Conservation (phyloP, 2,797 vertebrate genomes). For the Rhinophrynus dorsalis region DNA sequence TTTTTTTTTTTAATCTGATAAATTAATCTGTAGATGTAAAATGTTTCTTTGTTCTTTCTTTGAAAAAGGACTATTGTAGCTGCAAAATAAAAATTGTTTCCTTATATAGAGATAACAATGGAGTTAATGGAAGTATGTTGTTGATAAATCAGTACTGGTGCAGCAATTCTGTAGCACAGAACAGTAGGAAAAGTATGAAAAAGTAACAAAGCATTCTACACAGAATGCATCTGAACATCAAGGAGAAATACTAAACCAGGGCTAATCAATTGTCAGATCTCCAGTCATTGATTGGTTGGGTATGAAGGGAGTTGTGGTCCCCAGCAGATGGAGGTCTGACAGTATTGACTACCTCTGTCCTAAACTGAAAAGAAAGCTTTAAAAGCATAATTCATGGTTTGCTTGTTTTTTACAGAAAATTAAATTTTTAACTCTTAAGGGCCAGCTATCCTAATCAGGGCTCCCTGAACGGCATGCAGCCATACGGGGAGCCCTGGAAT, state of each 20-base stretch:
- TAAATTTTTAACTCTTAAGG: too few relatives aligned
- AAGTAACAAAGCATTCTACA: not conserved
- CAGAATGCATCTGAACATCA: conserved; percentile 1
- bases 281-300: too few relatives aligned
- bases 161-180: conserved; percentile 4
- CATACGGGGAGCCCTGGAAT: too few relatives aligned
- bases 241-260: not conserved
- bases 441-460: too few relatives aligned
- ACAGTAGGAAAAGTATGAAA: conserved; percentile 18
- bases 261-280: too few relatives aligned
- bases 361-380: not conserved
- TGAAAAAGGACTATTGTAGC: conserved; percentile 17
- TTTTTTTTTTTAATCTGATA: too few relatives aligned
- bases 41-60: conserved; percentile 32
- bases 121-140: conserved; percentile 30
- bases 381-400: not conserved
- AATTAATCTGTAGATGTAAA: conserved; percentile 32
- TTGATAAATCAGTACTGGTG: conserved; percentile 36
- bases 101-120: conserved; percentile 22
- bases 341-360: too few relatives aligned
- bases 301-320: too few relatives aligned
- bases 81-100: conserved; percentile 25
- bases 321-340: too few relatives aligned
- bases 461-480: too few relatives aligned
- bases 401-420: not conserved